Evolutionary conservation across 2,113 vertebrate genomes (phyloP).

Genomic region (Salvator merianae): DNA sequence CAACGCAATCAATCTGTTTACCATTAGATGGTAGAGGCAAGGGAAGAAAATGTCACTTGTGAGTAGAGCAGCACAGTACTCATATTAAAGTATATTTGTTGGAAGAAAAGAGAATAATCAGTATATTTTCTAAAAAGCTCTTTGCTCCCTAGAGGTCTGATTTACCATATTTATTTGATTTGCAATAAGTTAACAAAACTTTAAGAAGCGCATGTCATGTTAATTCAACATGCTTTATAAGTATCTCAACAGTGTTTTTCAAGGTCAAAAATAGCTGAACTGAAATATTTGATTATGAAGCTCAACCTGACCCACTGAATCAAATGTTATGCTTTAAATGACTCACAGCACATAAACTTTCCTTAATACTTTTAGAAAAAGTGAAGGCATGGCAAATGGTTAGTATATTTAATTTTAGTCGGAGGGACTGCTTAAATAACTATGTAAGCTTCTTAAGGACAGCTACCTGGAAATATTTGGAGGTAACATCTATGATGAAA

Average conservation of each 20-base stretch:
- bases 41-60: background rate
- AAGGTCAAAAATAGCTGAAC: background rate
- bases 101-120: background rate
- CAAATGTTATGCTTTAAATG: constrained; percentile 4
- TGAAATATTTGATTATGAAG: constrained; percentile 8
- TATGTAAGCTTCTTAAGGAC: background rate
- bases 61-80: background rate
- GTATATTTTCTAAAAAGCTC: background rate
- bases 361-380: background rate
- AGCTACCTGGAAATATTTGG: background rate
- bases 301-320: background rate
- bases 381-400: background rate
- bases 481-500: background rate
- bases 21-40: background rate
- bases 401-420: background rate
- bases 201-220: background rate
- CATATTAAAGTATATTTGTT: background rate
- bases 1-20: background rate
- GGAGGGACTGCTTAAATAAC: background rate
- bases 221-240: background rate
- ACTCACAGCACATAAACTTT: background rate
- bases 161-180: background rate
- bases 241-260: background rate
- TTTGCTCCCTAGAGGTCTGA: background rate
- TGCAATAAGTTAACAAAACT: background rate